A percentile compares a stretch with the other conserved stretches of the same genome.
phyloP scores from a whole-genome alignment of 1,140 invertebrate genomes.

The Gonatopus flavifemur region DNA sequence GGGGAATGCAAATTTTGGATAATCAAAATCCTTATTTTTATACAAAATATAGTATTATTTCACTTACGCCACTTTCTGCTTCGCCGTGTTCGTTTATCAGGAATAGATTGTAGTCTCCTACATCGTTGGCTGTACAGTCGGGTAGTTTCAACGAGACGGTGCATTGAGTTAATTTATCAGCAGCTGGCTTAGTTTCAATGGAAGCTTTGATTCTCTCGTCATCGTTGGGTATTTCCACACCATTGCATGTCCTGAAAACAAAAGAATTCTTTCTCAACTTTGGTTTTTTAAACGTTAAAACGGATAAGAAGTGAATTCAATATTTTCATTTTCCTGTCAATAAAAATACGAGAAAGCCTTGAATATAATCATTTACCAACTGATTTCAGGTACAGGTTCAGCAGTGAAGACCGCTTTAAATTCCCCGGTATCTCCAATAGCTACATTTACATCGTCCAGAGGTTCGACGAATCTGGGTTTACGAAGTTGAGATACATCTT shows the following conservation, averaged over 20 bases:
- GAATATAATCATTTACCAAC: conserved; percentile 54
- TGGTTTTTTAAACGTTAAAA: too few relatives aligned
- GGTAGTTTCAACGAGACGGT: conserved; percentile 70
- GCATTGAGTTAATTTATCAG: conserved; percentile 75
- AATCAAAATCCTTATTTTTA: neutral
- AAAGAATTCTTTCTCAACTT: conserved; percentile 4
- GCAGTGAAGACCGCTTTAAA: conserved; percentile 78
- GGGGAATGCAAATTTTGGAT: conserved; percentile 1
- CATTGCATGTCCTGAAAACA: conserved; percentile 60
- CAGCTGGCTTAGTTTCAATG: conserved; percentile 64
- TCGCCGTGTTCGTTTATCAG: conserved; percentile 79
- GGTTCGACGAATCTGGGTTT: conserved; percentile 74
- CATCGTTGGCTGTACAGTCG: conserved; percentile 71
- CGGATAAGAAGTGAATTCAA: conserved; percentile 12
- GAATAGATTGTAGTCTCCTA: conserved; percentile 78
- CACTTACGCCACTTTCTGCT: conserved; percentile 63
- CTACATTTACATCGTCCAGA: conserved; percentile 68
- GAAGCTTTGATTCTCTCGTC: conserved; percentile 57
- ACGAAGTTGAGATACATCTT: conserved; percentile 71
- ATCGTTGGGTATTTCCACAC: conserved; percentile 50
- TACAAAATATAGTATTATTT: neutral
- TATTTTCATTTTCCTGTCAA: neutral
- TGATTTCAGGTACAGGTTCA: conserved; percentile 70
- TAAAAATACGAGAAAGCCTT: neutral
- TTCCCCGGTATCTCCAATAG: conserved; percentile 71